phyloP scores from a whole-genome alignment of 1,140 invertebrate species.

The Ylistrum balloti region DNA sequence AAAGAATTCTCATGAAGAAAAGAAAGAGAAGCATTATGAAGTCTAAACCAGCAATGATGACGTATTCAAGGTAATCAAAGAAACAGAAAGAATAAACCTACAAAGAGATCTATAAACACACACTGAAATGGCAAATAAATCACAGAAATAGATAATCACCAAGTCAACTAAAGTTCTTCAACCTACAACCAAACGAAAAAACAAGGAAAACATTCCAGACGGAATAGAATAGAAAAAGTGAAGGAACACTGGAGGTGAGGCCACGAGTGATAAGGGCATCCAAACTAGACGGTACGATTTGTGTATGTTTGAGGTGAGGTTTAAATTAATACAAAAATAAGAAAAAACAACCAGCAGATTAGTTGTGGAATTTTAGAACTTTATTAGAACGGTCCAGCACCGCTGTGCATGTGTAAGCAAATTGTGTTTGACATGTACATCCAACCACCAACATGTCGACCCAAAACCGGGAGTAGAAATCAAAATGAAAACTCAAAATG shows the following conservation, averaged over 20 bases:
- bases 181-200: constrained; percentile 7
- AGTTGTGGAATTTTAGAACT: not conserved
- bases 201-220: not conserved
- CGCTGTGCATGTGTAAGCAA: not conserved
- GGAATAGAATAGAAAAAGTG: not conserved
- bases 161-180: not conserved
- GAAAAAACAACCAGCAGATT: constrained; percentile 46
- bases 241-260: not conserved
- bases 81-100: not conserved
- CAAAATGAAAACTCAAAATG: no score
- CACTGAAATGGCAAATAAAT: not conserved
- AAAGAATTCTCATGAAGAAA: not conserved
- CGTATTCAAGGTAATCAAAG: not conserved
- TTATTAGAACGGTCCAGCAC: not conserved
- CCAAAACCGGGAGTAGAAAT: not conserved
- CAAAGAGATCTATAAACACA: not conserved
- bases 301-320: not conserved
- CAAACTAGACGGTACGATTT: not conserved
- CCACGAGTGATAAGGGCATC: not conserved
- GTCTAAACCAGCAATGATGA: not conserved
- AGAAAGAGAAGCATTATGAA: not conserved
- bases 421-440: not conserved
- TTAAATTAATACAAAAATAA: not conserved
- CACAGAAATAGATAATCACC: not conserved
- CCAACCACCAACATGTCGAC: constrained; percentile 2